A percentile compares a stretch with the other conserved stretches of the same genome.
These are phyloP conservation scores for Clistopyga incitator DNA, from an alignment of 2,888 invertebrate species.

Conservation along the genomic window DNA sequence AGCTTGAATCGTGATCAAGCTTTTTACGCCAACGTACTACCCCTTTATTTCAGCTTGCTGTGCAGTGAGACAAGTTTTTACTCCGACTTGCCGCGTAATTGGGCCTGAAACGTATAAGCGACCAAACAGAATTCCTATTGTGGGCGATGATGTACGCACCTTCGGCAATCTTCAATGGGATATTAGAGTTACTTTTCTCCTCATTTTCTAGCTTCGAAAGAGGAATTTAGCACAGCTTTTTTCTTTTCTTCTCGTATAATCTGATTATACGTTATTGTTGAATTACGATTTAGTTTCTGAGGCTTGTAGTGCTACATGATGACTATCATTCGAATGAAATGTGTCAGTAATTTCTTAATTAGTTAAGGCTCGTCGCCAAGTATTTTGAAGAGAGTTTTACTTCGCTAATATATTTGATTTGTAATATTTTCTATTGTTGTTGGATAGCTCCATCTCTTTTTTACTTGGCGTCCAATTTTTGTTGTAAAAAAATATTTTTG, in stretches of 20 bases:
- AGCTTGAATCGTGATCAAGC: conserved; percentile 71
- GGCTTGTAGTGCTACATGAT: too few species aligned
- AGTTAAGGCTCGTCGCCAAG: too few species aligned
- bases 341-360: too few species aligned
- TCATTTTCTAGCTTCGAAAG: neutral
- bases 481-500: too few species aligned
- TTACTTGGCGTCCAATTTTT: too few species aligned
- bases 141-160: conserved; percentile 61
- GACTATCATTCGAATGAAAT: too few species aligned
- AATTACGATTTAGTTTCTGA: too few species aligned
- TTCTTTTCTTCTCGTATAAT: neutral
- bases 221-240: neutral
- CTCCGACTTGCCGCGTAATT: conserved; percentile 64
- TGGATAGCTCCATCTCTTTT: too few species aligned
- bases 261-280: neutral
- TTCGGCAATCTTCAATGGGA: conserved; percentile 55
- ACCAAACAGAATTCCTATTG: conserved; percentile 67
- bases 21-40: conserved; percentile 64
- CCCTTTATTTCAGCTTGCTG: neutral
- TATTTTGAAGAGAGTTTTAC: too few species aligned
- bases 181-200: conserved; percentile 24
- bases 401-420: too few species aligned
- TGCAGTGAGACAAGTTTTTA: neutral
- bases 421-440: too few species aligned
- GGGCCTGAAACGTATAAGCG: conserved; percentile 51